phyloP scores from a whole-genome alignment of 1,140 invertebrate genomes.

The Drosophila azteca region DNA sequence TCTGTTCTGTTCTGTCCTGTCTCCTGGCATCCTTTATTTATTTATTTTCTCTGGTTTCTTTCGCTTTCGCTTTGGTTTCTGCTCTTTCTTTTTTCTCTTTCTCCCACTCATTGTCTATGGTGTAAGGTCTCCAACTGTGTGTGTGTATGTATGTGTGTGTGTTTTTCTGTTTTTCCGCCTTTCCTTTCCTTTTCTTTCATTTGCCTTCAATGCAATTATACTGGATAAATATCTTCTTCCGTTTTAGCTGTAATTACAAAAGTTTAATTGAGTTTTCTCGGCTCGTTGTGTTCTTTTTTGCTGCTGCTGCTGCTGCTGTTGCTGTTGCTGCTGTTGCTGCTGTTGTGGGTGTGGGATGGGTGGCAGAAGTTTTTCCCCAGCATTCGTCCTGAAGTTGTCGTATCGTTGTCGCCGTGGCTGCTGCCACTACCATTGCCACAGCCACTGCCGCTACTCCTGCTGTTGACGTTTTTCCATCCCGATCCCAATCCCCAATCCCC shows the following conservation, averaged over 20 bases:
- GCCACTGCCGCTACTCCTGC: slow-evolving; percentile 20
- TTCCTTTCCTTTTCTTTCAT: slow-evolving; percentile 71
- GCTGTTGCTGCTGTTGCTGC: slow-evolving; percentile 1
- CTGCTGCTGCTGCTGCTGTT: slow-evolving; percentile 12
- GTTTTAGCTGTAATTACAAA: slow-evolving; percentile 84
- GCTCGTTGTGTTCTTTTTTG: slow-evolving; percentile 70
- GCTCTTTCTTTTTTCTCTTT: slow-evolving; percentile 15
- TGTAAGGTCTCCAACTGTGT: slow-evolving; percentile 1
- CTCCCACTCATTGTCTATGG: not conserved
- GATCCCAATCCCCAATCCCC: slow-evolving; percentile 2
- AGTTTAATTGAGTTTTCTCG: slow-evolving; percentile 84
- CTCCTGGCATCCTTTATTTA: slow-evolving; percentile 68
- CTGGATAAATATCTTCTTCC: slow-evolving; percentile 84
- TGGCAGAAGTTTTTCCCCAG: slow-evolving; percentile 66
- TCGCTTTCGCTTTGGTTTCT: slow-evolving; percentile 58
- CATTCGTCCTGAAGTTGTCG: slow-evolving; percentile 68
- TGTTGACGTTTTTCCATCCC: slow-evolving; percentile 60
- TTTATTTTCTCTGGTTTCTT: slow-evolving; percentile 71
- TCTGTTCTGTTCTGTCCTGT: not conserved
- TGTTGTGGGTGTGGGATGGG: slow-evolving; percentile 36
- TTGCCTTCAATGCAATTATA: slow-evolving; percentile 84
- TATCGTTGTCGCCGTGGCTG: slow-evolving; percentile 52
- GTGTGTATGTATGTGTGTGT: slow-evolving; percentile 20
- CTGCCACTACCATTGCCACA: slow-evolving; percentile 15
- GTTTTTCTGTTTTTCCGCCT: slow-evolving; percentile 31